A percentile compares a stretch with the other conserved stretches of the same genome.
Evolutionary conservation across 2,888 invertebrate species (phyloP).

Genomic region (Polymixis flavicincta): DNA sequence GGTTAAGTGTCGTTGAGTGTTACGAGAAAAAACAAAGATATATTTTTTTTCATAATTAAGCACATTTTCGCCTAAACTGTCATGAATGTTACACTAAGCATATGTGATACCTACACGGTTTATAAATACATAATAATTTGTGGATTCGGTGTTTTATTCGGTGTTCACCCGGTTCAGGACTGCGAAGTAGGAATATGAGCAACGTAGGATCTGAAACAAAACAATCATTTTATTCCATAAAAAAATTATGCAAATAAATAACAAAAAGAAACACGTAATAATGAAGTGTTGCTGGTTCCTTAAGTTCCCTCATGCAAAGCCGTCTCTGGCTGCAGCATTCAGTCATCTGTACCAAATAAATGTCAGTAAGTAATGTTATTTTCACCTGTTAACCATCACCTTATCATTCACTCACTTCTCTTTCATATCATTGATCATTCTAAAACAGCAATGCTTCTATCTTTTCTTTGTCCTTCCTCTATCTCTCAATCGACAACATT

Average conservation of each 20-base stretch:
- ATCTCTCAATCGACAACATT: too few species aligned
- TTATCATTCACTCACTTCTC: too few species aligned
- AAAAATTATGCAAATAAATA: not conserved
- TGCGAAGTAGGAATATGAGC: constrained; percentile 86
- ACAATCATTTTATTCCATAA: not conserved
- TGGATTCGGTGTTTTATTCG: constrained; percentile 71
- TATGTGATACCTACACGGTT: constrained; percentile 88
- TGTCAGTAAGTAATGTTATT: too few species aligned
- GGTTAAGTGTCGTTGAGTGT: constrained; percentile 75
- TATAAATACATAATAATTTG: constrained; percentile 88
- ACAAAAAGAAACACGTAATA: too few species aligned
- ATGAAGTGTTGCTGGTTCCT: too few species aligned
- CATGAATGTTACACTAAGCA: constrained; percentile 88
- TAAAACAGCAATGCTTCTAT: too few species aligned
- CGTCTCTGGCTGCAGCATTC: not conserved
- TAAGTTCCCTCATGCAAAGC: not conserved
- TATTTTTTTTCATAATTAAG: constrained; percentile 86
- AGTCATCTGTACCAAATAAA: not conserved
- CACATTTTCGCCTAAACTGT: constrained; percentile 88
- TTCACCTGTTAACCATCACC: too few species aligned
- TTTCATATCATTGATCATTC: too few species aligned
- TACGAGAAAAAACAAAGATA: constrained; percentile 69
- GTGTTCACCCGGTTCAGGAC: constrained; percentile 82
- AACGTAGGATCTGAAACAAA: constrained; percentile 83
- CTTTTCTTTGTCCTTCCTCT: too few species aligned